Evolutionary conservation across 2,113 vertebrate genomes (phyloP).

Genomic region (Sander vitreus): DNA sequence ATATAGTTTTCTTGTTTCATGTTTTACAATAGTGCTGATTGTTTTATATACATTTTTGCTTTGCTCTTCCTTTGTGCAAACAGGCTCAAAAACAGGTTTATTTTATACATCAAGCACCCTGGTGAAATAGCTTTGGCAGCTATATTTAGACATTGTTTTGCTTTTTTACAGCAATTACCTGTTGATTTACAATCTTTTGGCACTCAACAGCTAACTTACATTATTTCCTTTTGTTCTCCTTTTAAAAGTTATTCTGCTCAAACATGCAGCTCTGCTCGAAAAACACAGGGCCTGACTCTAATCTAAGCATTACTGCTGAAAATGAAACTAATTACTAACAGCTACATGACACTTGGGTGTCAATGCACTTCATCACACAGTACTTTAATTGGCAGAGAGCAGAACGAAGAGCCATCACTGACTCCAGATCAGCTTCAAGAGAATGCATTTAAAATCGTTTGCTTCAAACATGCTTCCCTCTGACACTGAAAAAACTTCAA

Average conservation of each 20-base stretch:
- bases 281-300: conserved; percentile 3
- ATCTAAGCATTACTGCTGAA: conserved; percentile 29
- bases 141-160: conserved; percentile 24
- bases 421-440: conserved; percentile 26
- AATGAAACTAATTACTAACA: conserved; percentile 25
- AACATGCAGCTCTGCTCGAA: conserved; percentile 29
- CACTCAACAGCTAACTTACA: conserved; percentile 55
- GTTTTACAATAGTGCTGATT: conserved; percentile 60
- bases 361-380: conserved; percentile 3
- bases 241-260: conserved; percentile 32
- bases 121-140: conserved; percentile 63
- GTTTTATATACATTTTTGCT: conserved; percentile 58
- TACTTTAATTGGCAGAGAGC: conserved; percentile 3
- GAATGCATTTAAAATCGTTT: background rate
- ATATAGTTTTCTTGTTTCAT: conserved; percentile 13
- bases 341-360: conserved; percentile 19
- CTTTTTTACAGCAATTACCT: conserved; percentile 31
- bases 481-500: background rate
- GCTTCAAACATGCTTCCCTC: background rate
- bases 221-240: conserved; percentile 16
- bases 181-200: conserved; percentile 70
- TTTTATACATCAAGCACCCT: conserved; percentile 76
- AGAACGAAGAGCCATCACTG: background rate
- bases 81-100: conserved; percentile 73
- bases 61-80: conserved; percentile 70